Evolutionary conservation across 2,888 invertebrate species (phyloP), one percentile per base, ranked within the genome.

Genomic region (Eupithecia tripunctaria): DNA sequence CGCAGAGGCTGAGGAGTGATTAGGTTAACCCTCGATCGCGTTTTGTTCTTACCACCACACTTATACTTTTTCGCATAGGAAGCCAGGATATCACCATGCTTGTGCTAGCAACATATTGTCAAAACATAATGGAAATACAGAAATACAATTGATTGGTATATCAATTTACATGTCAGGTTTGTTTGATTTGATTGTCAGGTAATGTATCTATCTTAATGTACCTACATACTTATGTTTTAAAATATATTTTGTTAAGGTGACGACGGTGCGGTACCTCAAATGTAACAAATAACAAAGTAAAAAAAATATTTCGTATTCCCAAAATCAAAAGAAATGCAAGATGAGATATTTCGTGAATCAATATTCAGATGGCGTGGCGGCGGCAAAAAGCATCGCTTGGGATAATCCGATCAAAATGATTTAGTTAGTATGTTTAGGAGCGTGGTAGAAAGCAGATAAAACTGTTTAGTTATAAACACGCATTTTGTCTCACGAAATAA

Each of bases 371-470:
- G 38, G 38, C 60, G 27, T 60, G 60, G 27, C 18, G 29, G 38
- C 64, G 25, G 36, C 36, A 64, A 38, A 64, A 64, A 64, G 64
- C 64, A 64, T 41, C 36, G 60, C 60, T 60, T 60, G 60, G 64
- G 64, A 64, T 64, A 64, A 64, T 64, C 64, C 36, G 10, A 64
- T 38, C 38, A 21, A 21, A 36, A 64, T 64, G 64, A 64, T 64
- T 64, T 64, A 64, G 64, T 64, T 64, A 64, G 38, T 38, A 64
- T 64, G 38, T 64, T 64, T 64, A 64, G 38, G 64, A n/a, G 15
- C 12, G 21, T 1, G 56, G 18, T 64, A 25, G n/a, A 14, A n/a
- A 38, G 36, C n/a, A 25, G 64, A 38, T 14, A 4, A 38, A 64
- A 64, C 64, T 38, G 38, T 64, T 64, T 64, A 64, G 64, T 25